Percentiles rank a stretch among this genome's conserved stretches.
These are phyloP conservation scores for Adelphocoris suturalis DNA, from an alignment of 2,888 invertebrate species.

Conservation along the genomic window DNA sequence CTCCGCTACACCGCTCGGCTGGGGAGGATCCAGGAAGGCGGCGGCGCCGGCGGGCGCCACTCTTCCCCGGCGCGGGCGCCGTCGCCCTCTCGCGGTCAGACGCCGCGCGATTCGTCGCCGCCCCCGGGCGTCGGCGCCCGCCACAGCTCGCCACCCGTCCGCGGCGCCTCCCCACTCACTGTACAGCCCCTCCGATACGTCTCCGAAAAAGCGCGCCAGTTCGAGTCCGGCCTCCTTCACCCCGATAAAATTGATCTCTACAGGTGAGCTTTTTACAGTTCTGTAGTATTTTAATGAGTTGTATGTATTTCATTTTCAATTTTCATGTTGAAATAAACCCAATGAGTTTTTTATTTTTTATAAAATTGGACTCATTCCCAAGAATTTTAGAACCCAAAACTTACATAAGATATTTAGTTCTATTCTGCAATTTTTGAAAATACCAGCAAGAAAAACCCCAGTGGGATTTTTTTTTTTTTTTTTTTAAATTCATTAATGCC, in stretches of 20 bases:
- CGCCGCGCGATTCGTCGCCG: conserved; percentile 22
- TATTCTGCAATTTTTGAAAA: no score
- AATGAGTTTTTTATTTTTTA: no score
- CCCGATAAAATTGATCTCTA: conserved; percentile 83
- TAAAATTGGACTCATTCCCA: no score
- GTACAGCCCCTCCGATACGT: conserved; percentile 81
- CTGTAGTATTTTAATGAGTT: background rate
- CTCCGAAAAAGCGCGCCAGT: conserved; percentile 86
- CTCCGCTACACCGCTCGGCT: conserved; percentile 77
- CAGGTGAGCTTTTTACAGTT: conserved; percentile 73
- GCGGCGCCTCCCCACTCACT: conserved; percentile 63
- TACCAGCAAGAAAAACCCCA: no score
- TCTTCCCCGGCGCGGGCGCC: conserved; percentile 35
- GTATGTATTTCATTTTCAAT: no score
- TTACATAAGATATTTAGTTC: no score
- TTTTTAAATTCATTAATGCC: no score
- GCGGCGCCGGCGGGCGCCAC: conserved; percentile 51
- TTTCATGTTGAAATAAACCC: no score
- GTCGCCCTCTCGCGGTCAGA: conserved; percentile 26
- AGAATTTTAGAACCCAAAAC: no score
- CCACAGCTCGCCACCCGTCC: conserved; percentile 47
- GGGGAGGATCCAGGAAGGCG: conserved; percentile 83
- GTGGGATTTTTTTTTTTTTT: no score
- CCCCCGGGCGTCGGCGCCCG: conserved; percentile 33
- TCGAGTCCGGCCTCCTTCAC: conserved; percentile 83